Evolutionary conservation across 2,888 invertebrate species (phyloP).

Genomic region (Tuta absoluta): DNA sequence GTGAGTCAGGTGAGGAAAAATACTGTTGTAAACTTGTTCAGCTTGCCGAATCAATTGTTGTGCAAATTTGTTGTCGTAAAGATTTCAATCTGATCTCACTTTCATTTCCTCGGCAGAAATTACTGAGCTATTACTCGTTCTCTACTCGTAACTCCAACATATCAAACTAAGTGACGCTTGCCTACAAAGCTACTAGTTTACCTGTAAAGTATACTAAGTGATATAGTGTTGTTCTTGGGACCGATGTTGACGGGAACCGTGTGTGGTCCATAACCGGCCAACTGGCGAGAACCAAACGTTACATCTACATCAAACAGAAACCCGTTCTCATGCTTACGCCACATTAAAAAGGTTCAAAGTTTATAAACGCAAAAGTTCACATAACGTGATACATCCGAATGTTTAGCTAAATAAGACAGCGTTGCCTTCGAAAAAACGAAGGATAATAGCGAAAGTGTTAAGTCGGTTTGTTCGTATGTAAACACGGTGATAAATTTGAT

Average conservation of each 20-base stretch:
- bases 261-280: conserved; percentile 69
- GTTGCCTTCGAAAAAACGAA: conserved; percentile 63
- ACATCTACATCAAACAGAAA: conserved; percentile 38
- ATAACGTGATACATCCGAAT: conserved; percentile 37
- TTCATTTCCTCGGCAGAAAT: conserved; percentile 35
- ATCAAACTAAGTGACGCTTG: conserved; percentile 57
- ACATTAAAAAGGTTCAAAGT: conserved; percentile 40
- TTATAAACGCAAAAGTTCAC: conserved; percentile 28
- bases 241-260: conserved; percentile 73
- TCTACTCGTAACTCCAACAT: conserved; percentile 34
- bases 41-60: conserved; percentile 22
- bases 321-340: conserved; percentile 47
- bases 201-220: conserved; percentile 78
- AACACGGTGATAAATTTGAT: conserved; percentile 54
- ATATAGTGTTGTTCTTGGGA: conserved; percentile 75
- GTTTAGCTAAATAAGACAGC: conserved; percentile 61
- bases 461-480: conserved; percentile 62
- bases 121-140: conserved; percentile 25
- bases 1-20: conserved; percentile 17
- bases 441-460: conserved; percentile 77
- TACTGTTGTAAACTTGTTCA: conserved; percentile 21
- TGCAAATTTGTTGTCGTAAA: not conserved
- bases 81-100: conserved; percentile 15
- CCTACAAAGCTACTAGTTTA: conserved; percentile 70
- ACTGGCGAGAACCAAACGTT: conserved; percentile 40